Conservation (phyloP, 1,140 invertebrate genomes). For the Nixonia krombeini region DNA sequence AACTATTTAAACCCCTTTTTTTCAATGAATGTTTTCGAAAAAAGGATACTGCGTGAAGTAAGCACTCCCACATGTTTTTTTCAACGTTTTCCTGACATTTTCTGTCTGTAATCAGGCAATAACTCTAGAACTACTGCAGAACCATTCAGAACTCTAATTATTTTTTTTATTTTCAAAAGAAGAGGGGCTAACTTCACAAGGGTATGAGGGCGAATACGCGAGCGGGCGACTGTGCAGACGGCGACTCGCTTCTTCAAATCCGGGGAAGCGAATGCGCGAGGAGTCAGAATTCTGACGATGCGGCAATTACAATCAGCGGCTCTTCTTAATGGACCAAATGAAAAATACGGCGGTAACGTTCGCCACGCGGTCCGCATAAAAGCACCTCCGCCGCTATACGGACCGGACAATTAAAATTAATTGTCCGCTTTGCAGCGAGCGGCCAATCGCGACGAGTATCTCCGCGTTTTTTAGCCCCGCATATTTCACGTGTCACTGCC, state of each 20-base stretch:
- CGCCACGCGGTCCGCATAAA: conserved; percentile 52
- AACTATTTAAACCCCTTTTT: no score
- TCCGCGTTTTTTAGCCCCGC: conserved; percentile 15
- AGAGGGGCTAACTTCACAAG: no score
- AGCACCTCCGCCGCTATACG: no score
- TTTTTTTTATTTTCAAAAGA: no score
- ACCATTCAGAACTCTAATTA: no score
- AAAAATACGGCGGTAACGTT: conserved; percentile 61
- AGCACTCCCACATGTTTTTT: no score
- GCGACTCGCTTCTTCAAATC: conserved; percentile 45
- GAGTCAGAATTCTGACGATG: conserved; percentile 41
- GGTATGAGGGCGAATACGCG: conserved; percentile 33
- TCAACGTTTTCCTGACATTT: no score
- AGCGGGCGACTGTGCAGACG: conserved; percentile 46
- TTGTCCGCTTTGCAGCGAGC: conserved; percentile 48
- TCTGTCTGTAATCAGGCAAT: no score
- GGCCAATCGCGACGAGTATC: conserved; percentile 40
- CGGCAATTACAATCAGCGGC: conserved; percentile 54
- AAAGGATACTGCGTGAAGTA: no score
- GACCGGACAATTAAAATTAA: conserved; percentile 66
- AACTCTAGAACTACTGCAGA: no score
- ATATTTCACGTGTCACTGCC: no score
- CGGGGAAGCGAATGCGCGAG: conserved; percentile 38
- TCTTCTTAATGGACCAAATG: conserved; percentile 57
- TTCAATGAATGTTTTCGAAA: no score